Evolutionary conservation across 2,888 invertebrate species (phyloP), one percentile per base, ranked within the genome.

Genomic region (Drosophila cracens): DNA sequence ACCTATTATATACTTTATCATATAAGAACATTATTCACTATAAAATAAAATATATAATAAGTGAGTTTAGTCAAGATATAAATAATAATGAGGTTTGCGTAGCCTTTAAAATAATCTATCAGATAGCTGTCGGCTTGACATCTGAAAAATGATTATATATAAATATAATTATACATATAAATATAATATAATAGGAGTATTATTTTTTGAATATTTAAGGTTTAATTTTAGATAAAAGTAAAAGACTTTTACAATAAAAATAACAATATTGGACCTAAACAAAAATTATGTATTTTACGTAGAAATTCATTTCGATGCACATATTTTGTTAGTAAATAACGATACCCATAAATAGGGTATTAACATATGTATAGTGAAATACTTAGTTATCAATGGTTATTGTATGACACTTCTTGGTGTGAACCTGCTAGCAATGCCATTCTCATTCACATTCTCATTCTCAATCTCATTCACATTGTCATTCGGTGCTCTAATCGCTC

Each of bases 361-460:
- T 21, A 8, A 40, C 38, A 73, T 56, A 43, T 56, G 27, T 49
- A 31, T 21, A 49, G 27, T 53, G 16, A 40, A 53, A 65, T 52
- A 59, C 38, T 59, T 49, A 18, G 73, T 67, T 83, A 81, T 83
- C 84, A 83, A 74, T 82, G 83, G 70, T 48, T 74, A 65, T 77
- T 77, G 76, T 79, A 53, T 56, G 59, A 58, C 69, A 73, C 70
- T 59, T 67, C 61, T 72, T 74, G 84, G 87, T 85, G 87, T 87
- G 85, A 85, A 87, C 85, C 77, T 76, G 73, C 62, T 33, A 57
- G 49, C 56, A 60, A 51, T 68, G 63, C 68, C 71, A 82, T 75
- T 59, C 82, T 71, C 81, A 81, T 74, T 82, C 70, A 54, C 69
- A 63, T 53, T 33, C 66, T 13, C 53, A 25, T 48, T 43, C 40